These are phyloP conservation scores for Gallinago solitaria DNA, from an alignment of 2,797 vertebrate species.

Conservation along the genomic window DNA sequence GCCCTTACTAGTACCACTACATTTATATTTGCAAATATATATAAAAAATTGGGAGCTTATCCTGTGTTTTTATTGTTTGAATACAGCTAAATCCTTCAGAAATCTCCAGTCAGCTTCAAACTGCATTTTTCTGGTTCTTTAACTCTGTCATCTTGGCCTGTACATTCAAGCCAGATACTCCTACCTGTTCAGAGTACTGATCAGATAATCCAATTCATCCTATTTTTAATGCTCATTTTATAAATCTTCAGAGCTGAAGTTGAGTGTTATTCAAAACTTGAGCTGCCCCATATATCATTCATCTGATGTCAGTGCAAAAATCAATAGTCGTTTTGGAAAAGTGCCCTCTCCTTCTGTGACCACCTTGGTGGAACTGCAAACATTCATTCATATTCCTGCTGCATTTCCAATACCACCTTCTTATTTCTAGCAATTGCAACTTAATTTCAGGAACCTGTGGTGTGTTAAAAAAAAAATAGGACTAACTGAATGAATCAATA, in stretches of 20 bases:
- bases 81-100: not conserved
- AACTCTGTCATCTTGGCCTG: not conserved
- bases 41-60: not conserved
- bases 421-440: slow-evolving; percentile 48
- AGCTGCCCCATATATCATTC: not conserved
- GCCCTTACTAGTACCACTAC: not conserved
- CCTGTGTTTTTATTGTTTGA: not conserved
- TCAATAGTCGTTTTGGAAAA: slow-evolving; percentile 46
- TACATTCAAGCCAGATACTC: not conserved
- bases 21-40: not conserved
- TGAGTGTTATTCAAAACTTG: not conserved
- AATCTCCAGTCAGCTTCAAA: not conserved
- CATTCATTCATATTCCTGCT: slow-evolving; percentile 42
- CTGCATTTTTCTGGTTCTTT: not conserved
- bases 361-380: slow-evolving; percentile 37
- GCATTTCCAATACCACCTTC: slow-evolving; percentile 25
- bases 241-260: not conserved
- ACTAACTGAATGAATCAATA: slow-evolving; percentile 53
- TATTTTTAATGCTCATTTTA: slow-evolving; percentile 23
- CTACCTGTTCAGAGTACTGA: not conserved
- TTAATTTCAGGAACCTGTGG: slow-evolving; percentile 58
- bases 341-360: slow-evolving; percentile 29
- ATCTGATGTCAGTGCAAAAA: not conserved
- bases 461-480: not conserved
- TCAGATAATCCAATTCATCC: not conserved